A percentile compares a stretch with the other conserved stretches of the same genome.
phyloP scores from a whole-genome alignment of 92 coral and sea anemone genomes.

The Phenganax subtilis region DNA sequence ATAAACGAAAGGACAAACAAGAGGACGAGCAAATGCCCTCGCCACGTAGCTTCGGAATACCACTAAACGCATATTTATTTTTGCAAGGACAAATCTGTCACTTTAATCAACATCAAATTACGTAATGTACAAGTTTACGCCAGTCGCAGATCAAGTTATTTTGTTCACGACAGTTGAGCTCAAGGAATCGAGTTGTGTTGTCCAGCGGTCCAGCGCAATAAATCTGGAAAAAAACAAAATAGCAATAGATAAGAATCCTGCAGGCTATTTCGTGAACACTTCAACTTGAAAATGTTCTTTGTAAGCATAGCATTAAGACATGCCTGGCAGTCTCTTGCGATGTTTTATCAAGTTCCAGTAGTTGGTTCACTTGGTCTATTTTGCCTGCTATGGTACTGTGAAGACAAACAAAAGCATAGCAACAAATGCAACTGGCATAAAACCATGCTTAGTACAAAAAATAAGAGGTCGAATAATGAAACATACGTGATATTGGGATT shows the following conservation, averaged over 20 bases:
- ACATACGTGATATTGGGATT: too few species aligned
- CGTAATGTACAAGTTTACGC: too few species aligned
- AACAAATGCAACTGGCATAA: too few species aligned
- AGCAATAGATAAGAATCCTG: neutral
- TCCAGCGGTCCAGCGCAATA: constrained; percentile 90
- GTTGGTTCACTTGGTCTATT: constrained; percentile 96
- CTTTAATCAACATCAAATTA: too few species aligned
- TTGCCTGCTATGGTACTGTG: constrained; percentile 91
- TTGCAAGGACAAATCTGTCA: too few species aligned
- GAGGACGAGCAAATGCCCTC: too few species aligned
- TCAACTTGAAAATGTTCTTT: neutral
- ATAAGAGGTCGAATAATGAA: too few species aligned
- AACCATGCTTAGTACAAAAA: too few species aligned
- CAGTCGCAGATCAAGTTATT: constrained; percentile 51
- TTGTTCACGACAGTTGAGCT: constrained; percentile 95
- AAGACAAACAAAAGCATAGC: neutral
- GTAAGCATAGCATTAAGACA: neutral
- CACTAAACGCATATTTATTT: too few species aligned
- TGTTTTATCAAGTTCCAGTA: constrained; percentile 78
- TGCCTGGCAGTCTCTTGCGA: constrained; percentile 71
- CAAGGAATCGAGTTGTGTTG: constrained; percentile 83
- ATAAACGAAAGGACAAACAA: too few species aligned
- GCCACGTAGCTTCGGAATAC: too few species aligned
- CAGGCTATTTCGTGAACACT: neutral
- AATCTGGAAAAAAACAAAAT: constrained; percentile 52